Conservation (phyloP, 1,140 invertebrate genomes). For the Lordiphosa clarofinis region DNA sequence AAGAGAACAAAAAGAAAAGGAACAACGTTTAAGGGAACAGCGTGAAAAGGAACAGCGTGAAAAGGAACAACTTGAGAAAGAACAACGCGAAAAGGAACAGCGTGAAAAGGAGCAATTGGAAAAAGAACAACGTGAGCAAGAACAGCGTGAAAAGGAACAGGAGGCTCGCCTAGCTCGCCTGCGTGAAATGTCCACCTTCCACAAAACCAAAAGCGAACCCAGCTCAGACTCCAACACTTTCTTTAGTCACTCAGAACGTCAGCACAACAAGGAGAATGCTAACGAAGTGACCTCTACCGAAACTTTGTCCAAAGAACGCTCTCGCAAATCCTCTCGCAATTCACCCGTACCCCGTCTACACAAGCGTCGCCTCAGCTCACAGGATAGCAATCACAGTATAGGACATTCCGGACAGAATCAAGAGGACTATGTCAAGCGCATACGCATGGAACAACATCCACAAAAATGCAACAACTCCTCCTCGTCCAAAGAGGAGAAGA, state of each 20-base stretch:
- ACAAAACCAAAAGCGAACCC: conserved; percentile 57
- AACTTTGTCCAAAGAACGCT: conserved; percentile 46
- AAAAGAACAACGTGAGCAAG: conserved; percentile 43
- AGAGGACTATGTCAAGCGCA: conserved; percentile 86
- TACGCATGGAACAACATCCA: conserved; percentile 81
- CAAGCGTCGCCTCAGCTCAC: conserved; percentile 88
- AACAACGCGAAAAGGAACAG: conserved; percentile 50
- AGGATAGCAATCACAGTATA: conserved; percentile 84
- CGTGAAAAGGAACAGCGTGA: conserved; percentile 62
- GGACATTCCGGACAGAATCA: conserved; percentile 30
- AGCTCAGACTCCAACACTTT: conserved; percentile 50
- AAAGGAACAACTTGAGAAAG: conserved; percentile 23
- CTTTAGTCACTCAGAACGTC: conserved; percentile 45
- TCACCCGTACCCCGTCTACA: conserved; percentile 83
- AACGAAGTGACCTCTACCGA: conserved; percentile 19
- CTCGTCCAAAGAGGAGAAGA: conserved; percentile 55
- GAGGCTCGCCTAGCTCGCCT: conserved; percentile 56
- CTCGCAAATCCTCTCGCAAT: conserved; percentile 78
- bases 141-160: conserved; percentile 35
- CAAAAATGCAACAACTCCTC: conserved; percentile 14
- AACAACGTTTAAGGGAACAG: conserved; percentile 79
- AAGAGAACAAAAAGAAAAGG: conserved; percentile 78
- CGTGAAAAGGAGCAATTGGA: conserved; percentile 41
- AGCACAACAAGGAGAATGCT: conserved; percentile 75
- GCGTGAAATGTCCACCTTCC: conserved; percentile 58